Percentiles rank a stretch among this genome's conserved stretches.
Conservation (phyloP, 2,888 invertebrate genomes). For the Lymantria dispar region DNA sequence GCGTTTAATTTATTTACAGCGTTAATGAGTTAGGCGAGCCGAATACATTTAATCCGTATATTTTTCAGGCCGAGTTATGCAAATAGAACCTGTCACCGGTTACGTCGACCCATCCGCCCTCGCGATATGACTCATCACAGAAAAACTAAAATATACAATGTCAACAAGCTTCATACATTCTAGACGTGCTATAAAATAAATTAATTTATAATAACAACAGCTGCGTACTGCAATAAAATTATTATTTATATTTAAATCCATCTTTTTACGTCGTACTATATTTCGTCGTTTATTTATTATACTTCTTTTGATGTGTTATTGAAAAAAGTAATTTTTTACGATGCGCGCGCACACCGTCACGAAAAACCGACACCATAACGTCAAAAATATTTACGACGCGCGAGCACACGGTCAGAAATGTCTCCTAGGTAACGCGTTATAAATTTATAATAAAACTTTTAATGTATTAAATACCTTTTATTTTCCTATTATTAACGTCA, state of each 20-base stretch:
- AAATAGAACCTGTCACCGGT: slow-evolving; percentile 48
- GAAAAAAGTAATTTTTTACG: too few relatives aligned
- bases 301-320: too few relatives aligned
- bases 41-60: slow-evolving; percentile 16
- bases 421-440: too few relatives aligned
- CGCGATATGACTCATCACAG: slow-evolving; percentile 38
- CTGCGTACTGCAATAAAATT: not conserved
- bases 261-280: too few relatives aligned
- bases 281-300: too few relatives aligned
- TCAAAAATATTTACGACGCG: too few relatives aligned
- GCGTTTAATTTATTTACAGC: slow-evolving; percentile 42
- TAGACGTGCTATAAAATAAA: slow-evolving; percentile 13
- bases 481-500: too few relatives aligned
- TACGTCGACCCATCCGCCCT: slow-evolving; percentile 29
- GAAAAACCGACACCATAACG: too few relatives aligned
- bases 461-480: too few relatives aligned
- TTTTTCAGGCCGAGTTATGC: slow-evolving; percentile 40
- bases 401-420: too few relatives aligned
- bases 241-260: not conserved
- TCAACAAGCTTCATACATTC: slow-evolving; percentile 17
- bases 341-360: too few relatives aligned
- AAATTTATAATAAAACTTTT: too few relatives aligned
- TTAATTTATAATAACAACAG: slow-evolving; percentile 7
- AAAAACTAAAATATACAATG: slow-evolving; percentile 22
- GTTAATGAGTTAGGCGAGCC: slow-evolving; percentile 35